Evolutionary conservation across 2,888 invertebrate genomes (phyloP).

Genomic region (Diachrysia chrysitis): DNA sequence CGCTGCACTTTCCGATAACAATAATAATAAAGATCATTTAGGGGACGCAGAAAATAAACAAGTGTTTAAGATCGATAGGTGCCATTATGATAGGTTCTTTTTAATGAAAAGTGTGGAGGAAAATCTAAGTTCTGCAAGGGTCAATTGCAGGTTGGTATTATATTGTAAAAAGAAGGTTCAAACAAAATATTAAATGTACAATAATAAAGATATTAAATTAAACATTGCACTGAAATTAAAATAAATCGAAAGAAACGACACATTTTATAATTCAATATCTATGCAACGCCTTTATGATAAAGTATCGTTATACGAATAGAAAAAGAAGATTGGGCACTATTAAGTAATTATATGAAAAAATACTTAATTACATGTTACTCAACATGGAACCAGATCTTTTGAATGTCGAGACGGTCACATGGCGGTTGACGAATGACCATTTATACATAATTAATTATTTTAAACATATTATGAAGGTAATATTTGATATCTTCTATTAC

Average conservation of each 20-base stretch:
- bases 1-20: no score
- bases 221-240: no score
- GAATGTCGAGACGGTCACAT: neutral
- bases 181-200: no score
- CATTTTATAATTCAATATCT: neutral
- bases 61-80: no score
- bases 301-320: neutral
- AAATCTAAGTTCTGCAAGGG: no score
- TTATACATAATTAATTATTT: constrained; percentile 5
- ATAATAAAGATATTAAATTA: no score
- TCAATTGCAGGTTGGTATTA: no score
- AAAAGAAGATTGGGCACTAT: neutral
- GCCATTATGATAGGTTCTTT: no score
- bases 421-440: constrained; percentile 1
- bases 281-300: neutral
- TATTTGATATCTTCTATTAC: neutral
- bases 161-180: no score
- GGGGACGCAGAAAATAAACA: no score
- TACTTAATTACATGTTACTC: constrained; percentile 1
- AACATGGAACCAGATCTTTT: neutral
- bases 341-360: constrained; percentile 2
- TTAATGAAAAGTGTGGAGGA: no score
- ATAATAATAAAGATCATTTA: no score
- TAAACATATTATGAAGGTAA: neutral
- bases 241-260: neutral